phyloP scores from a whole-genome alignment of 2,888 invertebrate genomes.

The Phortica magna region DNA sequence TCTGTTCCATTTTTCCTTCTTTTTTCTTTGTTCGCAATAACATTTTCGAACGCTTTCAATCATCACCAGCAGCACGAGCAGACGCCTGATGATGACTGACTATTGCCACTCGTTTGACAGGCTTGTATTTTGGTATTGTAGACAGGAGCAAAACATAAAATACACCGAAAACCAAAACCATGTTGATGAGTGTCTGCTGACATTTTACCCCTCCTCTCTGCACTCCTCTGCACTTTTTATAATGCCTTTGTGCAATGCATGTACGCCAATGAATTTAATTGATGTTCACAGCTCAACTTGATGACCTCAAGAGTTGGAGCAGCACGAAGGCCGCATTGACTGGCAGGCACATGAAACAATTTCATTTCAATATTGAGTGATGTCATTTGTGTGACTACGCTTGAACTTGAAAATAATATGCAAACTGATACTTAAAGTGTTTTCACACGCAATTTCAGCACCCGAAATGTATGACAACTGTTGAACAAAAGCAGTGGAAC shows the following conservation, averaged over 20 bases:
- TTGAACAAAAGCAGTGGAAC: slow-evolving; percentile 8
- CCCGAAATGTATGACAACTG: slow-evolving; percentile 22
- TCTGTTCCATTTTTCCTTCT: slow-evolving; percentile 1
- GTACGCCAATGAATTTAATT: slow-evolving; percentile 73
- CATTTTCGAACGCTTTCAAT: slow-evolving; percentile 28
- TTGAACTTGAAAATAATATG: neutral
- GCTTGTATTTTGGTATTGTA: slow-evolving; percentile 45
- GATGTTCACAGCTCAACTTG: slow-evolving; percentile 65
- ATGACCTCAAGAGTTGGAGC: neutral
- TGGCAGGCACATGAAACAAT: slow-evolving; percentile 26
- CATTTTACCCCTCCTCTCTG: neutral
- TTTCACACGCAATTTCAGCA: neutral
- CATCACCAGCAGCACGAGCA: slow-evolving; percentile 37
- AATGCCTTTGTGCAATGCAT: slow-evolving; percentile 68
- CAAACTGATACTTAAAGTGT: neutral
- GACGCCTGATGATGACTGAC: neutral
- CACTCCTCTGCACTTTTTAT: slow-evolving; percentile 53
- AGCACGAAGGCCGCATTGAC: neutral
- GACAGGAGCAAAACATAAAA: slow-evolving; percentile 49
- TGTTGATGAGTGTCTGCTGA: slow-evolving; percentile 17
- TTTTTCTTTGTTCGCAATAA: slow-evolving; percentile 1
- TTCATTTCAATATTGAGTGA: slow-evolving; percentile 21
- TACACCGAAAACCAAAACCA: slow-evolving; percentile 12
- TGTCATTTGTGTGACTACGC: neutral
- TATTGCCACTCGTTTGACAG: slow-evolving; percentile 42